These are phyloP conservation scores for Potorous gilbertii DNA, from an alignment of 2,797 vertebrate species.

Conservation along the genomic window DNA sequence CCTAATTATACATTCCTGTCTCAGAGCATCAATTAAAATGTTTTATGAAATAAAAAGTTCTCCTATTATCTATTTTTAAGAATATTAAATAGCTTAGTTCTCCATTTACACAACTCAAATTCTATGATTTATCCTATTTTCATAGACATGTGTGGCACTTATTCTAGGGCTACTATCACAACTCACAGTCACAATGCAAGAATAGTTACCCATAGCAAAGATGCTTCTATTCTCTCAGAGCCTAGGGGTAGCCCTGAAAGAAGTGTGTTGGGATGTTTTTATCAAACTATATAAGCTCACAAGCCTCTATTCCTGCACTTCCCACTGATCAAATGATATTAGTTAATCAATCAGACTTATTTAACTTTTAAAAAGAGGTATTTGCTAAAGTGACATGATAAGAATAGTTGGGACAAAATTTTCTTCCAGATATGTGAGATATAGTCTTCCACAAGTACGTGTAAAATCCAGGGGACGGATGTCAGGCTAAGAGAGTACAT, in stretches of 20 bases:
- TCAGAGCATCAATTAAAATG: neutral
- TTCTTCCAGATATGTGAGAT: neutral
- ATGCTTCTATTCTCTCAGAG: neutral
- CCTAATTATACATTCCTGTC: neutral
- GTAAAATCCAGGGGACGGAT: neutral
- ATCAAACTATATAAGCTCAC: too few species aligned
- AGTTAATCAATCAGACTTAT: too few species aligned
- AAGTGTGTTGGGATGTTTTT: too few species aligned
- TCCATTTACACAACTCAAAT: neutral
- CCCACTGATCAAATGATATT: too few species aligned
- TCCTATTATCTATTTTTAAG: neutral
- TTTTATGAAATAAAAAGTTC: neutral
- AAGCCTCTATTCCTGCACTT: too few species aligned
- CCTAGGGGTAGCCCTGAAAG: neutral
- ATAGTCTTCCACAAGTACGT: too few species aligned
- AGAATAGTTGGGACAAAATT: neutral
- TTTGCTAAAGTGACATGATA: neutral
- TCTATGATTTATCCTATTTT: neutral
- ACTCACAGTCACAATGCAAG: neutral
- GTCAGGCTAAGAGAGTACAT: neutral
- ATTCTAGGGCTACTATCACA: neutral
- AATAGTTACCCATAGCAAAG: neutral
- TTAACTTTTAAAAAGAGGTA: too few species aligned
- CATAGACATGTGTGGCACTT: neutral
- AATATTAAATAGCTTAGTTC: neutral